phyloP scores from a whole-genome alignment of 2,888 invertebrate species.

The Schrankia costaestrigalis region DNA sequence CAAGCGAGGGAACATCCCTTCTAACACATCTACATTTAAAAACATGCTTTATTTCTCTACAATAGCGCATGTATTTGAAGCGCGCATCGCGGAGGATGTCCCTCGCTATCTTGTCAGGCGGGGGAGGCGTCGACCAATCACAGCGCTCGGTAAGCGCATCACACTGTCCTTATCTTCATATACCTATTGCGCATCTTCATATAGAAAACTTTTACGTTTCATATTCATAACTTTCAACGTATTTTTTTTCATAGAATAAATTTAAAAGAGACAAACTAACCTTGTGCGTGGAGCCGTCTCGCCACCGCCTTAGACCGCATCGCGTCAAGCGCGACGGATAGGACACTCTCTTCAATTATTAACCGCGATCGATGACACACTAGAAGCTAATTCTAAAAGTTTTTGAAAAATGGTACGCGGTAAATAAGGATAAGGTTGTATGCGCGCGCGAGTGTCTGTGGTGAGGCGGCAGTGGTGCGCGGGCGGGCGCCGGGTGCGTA shows the following conservation, averaged over 20 bases:
- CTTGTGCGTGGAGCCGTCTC: slow-evolving; percentile 85
- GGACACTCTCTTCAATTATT: slow-evolving; percentile 57
- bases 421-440: slow-evolving; percentile 19
- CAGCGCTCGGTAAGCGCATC: slow-evolving; percentile 63
- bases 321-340: slow-evolving; percentile 60
- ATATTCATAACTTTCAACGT: neutral
- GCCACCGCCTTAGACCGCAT: slow-evolving; percentile 88
- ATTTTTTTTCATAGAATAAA: neutral
- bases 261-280: slow-evolving; percentile 60
- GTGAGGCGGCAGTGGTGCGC: slow-evolving; percentile 55
- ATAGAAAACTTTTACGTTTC: neutral
- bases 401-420: slow-evolving; percentile 46
- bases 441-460: slow-evolving; percentile 45
- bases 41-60: slow-evolving; percentile 31
- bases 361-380: slow-evolving; percentile 60
- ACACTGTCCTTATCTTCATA: slow-evolving; percentile 63
- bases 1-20: slow-evolving; percentile 75
- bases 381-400: slow-evolving; percentile 46
- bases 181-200: slow-evolving; percentile 66
- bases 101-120: slow-evolving; percentile 78
- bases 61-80: slow-evolving; percentile 35
- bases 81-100: slow-evolving; percentile 61
- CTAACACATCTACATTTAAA: slow-evolving; percentile 29
- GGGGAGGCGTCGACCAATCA: slow-evolving; percentile 74
- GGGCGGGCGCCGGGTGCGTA: slow-evolving; percentile 62